Base-by-base conservation (phyloP, 2,888 invertebrate genomes). In the Catocala fraxini region DNA sequence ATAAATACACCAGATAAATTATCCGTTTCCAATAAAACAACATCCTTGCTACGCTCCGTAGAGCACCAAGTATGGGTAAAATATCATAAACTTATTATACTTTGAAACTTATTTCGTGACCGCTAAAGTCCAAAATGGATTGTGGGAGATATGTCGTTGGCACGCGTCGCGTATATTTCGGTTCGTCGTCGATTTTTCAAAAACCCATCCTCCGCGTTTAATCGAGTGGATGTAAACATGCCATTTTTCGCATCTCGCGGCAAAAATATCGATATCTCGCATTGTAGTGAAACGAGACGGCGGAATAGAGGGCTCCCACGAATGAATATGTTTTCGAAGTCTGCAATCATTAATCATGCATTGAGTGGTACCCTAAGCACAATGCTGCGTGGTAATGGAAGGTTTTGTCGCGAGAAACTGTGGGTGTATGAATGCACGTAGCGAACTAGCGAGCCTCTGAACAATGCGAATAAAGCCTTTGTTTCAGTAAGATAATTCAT, bases 1-100 rank as follows among this genome's bases (percentile, higher is more conserved):
- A 93, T 90, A 93, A 92, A 93, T 92, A 91, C 88, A 88, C 86
- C 76, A 90, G 92, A 93, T 92, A 92, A 90, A 92, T 93, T 93
- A 92, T 90, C 90, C 90, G 89, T 87, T 91, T 89, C 89, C 90
- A 94, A 93, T 93, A 94, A 92, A 92, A 90, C 86, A 90, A 87
- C 88, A 88, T 85, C 84, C 87, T 86, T 79, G 84, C 84, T 79
- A 85, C 87, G 88, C 85, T 85, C 73, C 80, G 77, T 74, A 70
- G 72, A 84, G 71, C 82, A 81, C 73, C 74, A 74, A 82, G 80
- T 75, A 72, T 77, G 73, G 64, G 71, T 80, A 56, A 58, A 51
- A 33, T 64, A 48, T 12, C 39, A 25, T 46, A 53, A 4, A 10
- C 13, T 56, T 52, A 59, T 42, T 13, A 11, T 4, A 85, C 76